Conservation (phyloP, 2,797 vertebrate genomes). For the Typhlichthys eigenmanni region DNA sequence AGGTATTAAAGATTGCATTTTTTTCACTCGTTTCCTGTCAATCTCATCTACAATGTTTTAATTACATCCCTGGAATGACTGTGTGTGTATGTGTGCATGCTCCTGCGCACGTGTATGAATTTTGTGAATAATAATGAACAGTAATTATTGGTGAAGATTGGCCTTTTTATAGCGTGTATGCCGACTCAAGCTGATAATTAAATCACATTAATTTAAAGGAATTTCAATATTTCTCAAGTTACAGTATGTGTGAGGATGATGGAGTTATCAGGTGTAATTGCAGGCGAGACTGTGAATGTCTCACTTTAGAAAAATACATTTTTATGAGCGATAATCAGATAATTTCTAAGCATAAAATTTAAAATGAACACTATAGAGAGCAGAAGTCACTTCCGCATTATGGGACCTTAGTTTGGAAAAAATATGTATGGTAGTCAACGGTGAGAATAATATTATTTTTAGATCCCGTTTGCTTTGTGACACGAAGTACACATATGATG, state of each 20-base stretch:
- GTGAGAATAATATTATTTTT: no score
- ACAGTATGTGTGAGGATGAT: conserved; percentile 61
- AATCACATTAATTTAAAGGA: conserved; percentile 79
- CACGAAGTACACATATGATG: no score
- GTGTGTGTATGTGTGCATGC: conserved; percentile 1
- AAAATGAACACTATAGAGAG: conserved; percentile 43
- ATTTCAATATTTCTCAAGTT: conserved; percentile 72
- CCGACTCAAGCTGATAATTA: conserved; percentile 67
- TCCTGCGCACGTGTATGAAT: background rate
- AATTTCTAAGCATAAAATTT: conserved; percentile 64
- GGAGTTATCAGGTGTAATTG: conserved; percentile 67
- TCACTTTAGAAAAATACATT: conserved; percentile 58
- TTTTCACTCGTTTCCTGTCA: conserved; percentile 66
- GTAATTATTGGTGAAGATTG: conserved; percentile 57
- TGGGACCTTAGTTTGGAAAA: no score
- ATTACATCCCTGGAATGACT: conserved; percentile 64
- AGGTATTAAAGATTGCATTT: conserved; percentile 48
- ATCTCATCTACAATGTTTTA: conserved; percentile 73
- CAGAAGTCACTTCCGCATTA: no score
- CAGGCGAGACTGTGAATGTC: conserved; percentile 70
- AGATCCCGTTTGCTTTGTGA: no score
- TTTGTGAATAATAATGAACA: conserved; percentile 4
- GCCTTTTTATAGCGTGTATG: conserved; percentile 47
- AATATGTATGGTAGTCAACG: no score
- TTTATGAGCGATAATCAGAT: conserved; percentile 68